Percentiles rank a stretch among this genome's conserved stretches.
phyloP scores from a whole-genome alignment of 1,140 invertebrate species.

The Megalonaias nervosa region DNA sequence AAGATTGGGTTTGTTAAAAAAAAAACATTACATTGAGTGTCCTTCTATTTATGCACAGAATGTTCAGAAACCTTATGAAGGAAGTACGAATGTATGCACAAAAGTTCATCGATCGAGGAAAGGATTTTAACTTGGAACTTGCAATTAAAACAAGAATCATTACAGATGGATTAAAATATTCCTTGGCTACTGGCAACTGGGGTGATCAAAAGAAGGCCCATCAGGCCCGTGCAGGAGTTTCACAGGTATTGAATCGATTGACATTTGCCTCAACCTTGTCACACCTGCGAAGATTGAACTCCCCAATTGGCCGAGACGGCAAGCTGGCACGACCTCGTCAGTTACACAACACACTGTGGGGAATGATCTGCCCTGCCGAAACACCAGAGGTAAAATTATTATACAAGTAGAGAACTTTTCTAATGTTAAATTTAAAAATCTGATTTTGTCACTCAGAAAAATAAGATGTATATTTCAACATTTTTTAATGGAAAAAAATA shows the following conservation, averaged over 20 bases:
- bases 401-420: too few species aligned
- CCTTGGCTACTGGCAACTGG: slow-evolving; percentile 99
- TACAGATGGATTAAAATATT: slow-evolving; percentile 98
- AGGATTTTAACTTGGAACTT: slow-evolving; percentile 97
- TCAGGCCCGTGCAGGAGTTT: slow-evolving; percentile 94
- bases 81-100: slow-evolving; percentile 96
- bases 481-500: too few species aligned
- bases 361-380: slow-evolving; percentile 99
- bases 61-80: slow-evolving; percentile 71
- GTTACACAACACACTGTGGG: slow-evolving; percentile 98
- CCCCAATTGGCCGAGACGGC: slow-evolving; percentile 98
- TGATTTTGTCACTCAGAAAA: too few species aligned
- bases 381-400: slow-evolving; percentile 86
- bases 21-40: neutral
- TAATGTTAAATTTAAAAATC: too few species aligned
- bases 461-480: too few species aligned
- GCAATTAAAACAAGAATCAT: slow-evolving; percentile 99
- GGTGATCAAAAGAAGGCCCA: slow-evolving; percentile 99
- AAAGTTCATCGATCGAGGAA: slow-evolving; percentile 98
- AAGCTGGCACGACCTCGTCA: slow-evolving; percentile 98
- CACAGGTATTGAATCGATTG: slow-evolving; percentile 83
- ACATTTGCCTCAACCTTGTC: slow-evolving; percentile 99
- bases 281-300: slow-evolving; percentile 97
- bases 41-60: slow-evolving; percentile 40
- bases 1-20: neutral